Percentiles rank a stretch among this genome's conserved stretches.
Conservation (phyloP, 2,888 invertebrate species). For the Augochlorella aurata region DNA sequence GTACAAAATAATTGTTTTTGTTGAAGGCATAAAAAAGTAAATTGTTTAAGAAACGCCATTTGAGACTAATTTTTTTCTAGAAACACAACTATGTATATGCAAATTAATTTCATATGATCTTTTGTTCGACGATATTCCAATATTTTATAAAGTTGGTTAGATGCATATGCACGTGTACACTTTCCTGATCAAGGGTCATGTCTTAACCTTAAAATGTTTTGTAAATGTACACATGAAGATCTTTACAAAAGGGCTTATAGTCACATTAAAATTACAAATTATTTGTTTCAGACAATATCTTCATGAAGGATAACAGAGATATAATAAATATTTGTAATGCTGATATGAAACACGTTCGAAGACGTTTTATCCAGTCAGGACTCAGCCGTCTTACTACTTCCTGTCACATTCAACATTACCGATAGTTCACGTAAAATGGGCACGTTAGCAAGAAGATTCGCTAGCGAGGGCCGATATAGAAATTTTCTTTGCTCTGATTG, state of each 20-base stretch:
- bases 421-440: no score
- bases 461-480: no score
- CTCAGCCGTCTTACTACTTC: no score
- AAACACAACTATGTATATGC: neutral
- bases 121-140: neutral
- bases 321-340: neutral
- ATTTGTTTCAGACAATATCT: neutral
- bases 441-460: no score
- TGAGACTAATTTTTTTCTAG: neutral
- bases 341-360: neutral
- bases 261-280: neutral
- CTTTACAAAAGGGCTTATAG: no score
- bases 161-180: no score
- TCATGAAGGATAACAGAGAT: neutral
- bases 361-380: no score
- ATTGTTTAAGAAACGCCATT: neutral
- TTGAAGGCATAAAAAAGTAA: neutral
- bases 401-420: no score
- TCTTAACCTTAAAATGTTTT: neutral
- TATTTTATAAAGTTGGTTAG: no score
- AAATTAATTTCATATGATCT: neutral
- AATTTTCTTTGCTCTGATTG: no score
- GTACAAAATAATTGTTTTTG: neutral
- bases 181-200: no score
- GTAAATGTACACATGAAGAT: no score